Percentiles rank a stretch among this genome's conserved stretches.
These are phyloP conservation scores for Vespertilio murinus DNA, from an alignment of 2,797 vertebrate species.

Conservation along the genomic window DNA sequence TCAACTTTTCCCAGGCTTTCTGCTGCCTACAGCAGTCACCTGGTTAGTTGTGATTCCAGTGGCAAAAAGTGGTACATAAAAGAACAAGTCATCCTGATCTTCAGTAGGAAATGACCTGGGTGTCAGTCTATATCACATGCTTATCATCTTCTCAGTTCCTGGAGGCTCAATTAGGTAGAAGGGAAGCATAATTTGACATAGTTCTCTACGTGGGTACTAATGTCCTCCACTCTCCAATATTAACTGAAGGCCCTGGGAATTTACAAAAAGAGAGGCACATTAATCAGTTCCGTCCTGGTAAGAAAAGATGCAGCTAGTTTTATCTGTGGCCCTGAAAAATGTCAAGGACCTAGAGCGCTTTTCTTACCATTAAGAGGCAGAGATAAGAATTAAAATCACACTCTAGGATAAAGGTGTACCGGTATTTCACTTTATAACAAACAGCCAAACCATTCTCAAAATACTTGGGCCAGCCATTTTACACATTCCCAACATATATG, in stretches of 20 bases:
- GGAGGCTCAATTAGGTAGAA: not conserved
- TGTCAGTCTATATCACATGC: not conserved
- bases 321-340: not conserved
- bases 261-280: not conserved
- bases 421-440: not conserved
- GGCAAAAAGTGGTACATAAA: not conserved
- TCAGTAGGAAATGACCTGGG: not conserved
- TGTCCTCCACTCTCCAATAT: fast-evolving
- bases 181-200: not conserved
- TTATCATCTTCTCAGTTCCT: not conserved
- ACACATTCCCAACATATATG: not conserved
- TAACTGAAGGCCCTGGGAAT: not conserved
- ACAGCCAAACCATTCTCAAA: not conserved
- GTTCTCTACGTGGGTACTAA: not conserved
- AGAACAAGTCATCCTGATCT: not conserved
- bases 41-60: not conserved
- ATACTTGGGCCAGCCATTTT: not conserved
- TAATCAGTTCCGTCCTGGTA: not conserved
- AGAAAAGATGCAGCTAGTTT: not conserved
- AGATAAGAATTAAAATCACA: not conserved
- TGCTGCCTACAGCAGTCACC: not conserved
- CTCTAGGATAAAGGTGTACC: not conserved
- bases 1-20: not conserved
- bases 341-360: not conserved
- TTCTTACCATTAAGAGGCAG: not conserved